Evolutionary conservation across 2,797 vertebrate genomes (phyloP), one percentile per base, ranked within the genome.

Genomic region (Crenuchus spilurus): DNA sequence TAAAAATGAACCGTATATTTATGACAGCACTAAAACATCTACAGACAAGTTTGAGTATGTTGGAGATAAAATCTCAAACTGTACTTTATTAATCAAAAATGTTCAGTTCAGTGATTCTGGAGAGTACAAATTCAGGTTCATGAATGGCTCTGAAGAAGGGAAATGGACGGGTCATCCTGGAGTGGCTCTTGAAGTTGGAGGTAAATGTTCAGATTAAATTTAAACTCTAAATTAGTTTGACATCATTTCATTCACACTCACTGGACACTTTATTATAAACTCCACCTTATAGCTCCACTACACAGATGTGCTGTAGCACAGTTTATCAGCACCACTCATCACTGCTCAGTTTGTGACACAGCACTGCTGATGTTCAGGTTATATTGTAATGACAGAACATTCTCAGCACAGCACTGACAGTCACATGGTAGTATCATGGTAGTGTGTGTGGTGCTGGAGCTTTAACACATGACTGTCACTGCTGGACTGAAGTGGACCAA

Each of bases 111-210:
- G 0, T n/a, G 11, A 42, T 48, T 70, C 60, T 73, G 44, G 37
- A 64, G 2, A 0, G 2, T 80, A 80, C 31, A 64, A 2, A 52
- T 76, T 80, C 35, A 80, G 60, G 65, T 70, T 76, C 37, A 16
- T 52, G 55, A 76, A 60, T 37, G 0, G 9, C 31, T 0, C 0
- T 0, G 0, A 0, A 2, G 0, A 0, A 0, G 60, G 1, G 0
- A 0, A 0, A 13, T 67, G 1, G 6, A 61, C 52, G 24, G 14
- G 52, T 35, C 0, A 1, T 0, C n/a, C 67, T 44, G 72, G 55
- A 26, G 48, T 28, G 30, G 1, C 10, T 1, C 30, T 76, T 61
- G 4, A 18, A 62, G 54, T 68, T 5, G 0, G 24, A 30, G 75
- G 79, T 80, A 58, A 70, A 61, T 57, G 6, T 7, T 44, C 8